Conservation (phyloP, 2,797 vertebrate species). For the Danio albolineatus region DNA sequence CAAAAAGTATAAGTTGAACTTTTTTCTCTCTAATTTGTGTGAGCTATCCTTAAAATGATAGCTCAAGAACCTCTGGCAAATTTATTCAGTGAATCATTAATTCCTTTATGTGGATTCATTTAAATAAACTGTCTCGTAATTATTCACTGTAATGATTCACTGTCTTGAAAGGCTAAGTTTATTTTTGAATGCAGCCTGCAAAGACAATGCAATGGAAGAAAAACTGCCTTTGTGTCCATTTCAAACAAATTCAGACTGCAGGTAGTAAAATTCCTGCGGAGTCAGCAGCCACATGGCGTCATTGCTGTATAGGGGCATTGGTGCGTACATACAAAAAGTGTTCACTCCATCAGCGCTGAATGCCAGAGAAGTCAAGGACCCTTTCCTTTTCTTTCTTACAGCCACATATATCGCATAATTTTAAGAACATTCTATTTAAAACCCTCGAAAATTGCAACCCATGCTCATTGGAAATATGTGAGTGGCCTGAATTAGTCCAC, state of each 20-base stretch:
- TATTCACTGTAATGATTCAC: not conserved
- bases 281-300: not conserved
- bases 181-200: not conserved
- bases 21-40: not conserved
- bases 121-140: not conserved
- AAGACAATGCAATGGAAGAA: not conserved
- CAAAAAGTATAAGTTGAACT: not conserved
- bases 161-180: not conserved
- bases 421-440: not conserved
- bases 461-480: not conserved
- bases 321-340: not conserved
- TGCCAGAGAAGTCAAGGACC: slow-evolving; percentile 1
- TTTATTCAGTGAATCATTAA: not conserved
- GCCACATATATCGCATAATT: slow-evolving; percentile 6
- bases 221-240: not conserved
- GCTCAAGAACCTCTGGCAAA: not conserved
- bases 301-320: not conserved
- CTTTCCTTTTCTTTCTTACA: not conserved
- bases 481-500: too few relatives aligned
- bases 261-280: slow-evolving; percentile 51
- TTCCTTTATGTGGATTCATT: not conserved
- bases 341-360: slow-evolving; percentile 6
- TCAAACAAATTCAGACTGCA: not conserved
- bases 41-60: not conserved
- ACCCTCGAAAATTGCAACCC: not conserved